Percentiles rank a stretch among this genome's conserved stretches.
Evolutionary conservation across 1,140 invertebrate genomes (phyloP).

Genomic region (Drosophila pachea): DNA sequence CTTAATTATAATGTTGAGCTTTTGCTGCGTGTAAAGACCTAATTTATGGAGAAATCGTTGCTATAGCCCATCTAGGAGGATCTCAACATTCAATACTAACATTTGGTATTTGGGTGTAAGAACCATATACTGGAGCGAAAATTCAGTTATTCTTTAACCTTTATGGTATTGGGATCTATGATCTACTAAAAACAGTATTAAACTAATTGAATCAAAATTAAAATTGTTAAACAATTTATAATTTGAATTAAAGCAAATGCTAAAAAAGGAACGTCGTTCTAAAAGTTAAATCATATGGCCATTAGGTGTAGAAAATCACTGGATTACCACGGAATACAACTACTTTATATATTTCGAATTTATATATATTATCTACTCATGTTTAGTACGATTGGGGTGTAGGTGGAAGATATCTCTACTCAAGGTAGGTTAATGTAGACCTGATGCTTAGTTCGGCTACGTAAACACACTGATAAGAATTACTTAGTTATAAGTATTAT

Average conservation of each 20-base stretch:
- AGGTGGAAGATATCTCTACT: constrained; percentile 7
- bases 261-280: constrained; percentile 35
- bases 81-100: background rate
- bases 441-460: constrained; percentile 18
- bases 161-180: background rate
- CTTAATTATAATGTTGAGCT: background rate
- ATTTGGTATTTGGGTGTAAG: background rate
- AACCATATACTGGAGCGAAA: background rate
- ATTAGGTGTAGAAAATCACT: constrained; percentile 31
- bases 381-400: constrained; percentile 1
- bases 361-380: constrained; percentile 25
- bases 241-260: constrained; percentile 22
- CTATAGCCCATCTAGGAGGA: background rate
- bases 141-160: background rate
- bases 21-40: background rate
- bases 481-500: constrained; percentile 14
- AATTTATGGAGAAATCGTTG: background rate
- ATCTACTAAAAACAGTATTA: constrained; percentile 1
- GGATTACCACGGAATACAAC: constrained; percentile 10
- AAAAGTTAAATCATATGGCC: constrained; percentile 18
- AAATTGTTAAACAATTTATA: constrained; percentile 8
- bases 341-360: constrained; percentile 15
- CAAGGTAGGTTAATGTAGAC: constrained; percentile 24
- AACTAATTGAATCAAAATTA: constrained; percentile 26
- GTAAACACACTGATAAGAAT: constrained; percentile 18